Evolutionary conservation across 2,113 vertebrate species (phyloP).

Genomic region (Scomber japonicus): DNA sequence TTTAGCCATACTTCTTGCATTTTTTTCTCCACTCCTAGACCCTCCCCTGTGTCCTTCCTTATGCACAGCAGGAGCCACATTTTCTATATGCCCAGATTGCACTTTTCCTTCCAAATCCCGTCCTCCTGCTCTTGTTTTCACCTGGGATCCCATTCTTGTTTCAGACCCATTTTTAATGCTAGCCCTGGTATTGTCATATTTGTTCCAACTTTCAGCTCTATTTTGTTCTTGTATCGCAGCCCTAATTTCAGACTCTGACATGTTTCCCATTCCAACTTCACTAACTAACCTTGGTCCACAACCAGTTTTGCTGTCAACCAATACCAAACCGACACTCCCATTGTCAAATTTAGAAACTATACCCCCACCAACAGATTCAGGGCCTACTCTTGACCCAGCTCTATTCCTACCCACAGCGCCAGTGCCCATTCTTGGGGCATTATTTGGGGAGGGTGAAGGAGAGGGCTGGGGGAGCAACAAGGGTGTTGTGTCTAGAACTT

Average conservation of each 20-base stretch:
- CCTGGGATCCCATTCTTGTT: slow-evolving; percentile 69
- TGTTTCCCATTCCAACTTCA: slow-evolving; percentile 43
- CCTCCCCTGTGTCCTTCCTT: slow-evolving; percentile 57
- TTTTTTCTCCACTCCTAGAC: slow-evolving; percentile 44
- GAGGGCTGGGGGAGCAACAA: slow-evolving; percentile 76
- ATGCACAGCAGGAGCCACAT: slow-evolving; percentile 33
- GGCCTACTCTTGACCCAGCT: slow-evolving; percentile 71
- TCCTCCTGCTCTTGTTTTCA: slow-evolving; percentile 69
- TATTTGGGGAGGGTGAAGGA: slow-evolving; percentile 74
- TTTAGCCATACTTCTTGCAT: slow-evolving; percentile 24
- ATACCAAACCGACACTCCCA: slow-evolving; percentile 52
- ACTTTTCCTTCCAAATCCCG: slow-evolving; percentile 74
- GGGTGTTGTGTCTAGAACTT: slow-evolving; percentile 81
- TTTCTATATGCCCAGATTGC: slow-evolving; percentile 63
- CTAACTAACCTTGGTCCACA: slow-evolving; percentile 54
- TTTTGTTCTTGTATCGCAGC: slow-evolving; percentile 59
- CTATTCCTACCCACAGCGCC: slow-evolving; percentile 76
- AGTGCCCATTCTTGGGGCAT: slow-evolving; percentile 78
- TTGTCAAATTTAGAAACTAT: slow-evolving; percentile 63
- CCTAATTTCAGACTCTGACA: slow-evolving; percentile 63
- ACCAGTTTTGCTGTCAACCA: slow-evolving; percentile 68
- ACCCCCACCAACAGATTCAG: slow-evolving; percentile 55
- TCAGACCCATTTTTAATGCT: slow-evolving; percentile 60
- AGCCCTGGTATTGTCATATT: slow-evolving; percentile 61
- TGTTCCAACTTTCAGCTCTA: slow-evolving; percentile 59